Conservation (phyloP, 2,113 vertebrate genomes). For the Cynocephalus volans region DNA sequence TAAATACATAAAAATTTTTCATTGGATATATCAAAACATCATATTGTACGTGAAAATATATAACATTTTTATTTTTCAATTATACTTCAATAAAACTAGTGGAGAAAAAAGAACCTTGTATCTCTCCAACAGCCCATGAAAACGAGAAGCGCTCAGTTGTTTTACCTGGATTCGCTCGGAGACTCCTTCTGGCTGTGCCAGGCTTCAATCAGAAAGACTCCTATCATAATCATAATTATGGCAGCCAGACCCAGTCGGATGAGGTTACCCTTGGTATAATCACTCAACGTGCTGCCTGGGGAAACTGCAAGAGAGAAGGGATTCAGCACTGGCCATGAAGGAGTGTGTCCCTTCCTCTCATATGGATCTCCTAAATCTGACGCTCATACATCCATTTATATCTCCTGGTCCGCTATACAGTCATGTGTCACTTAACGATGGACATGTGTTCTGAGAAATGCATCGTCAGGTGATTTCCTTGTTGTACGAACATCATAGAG, state of each 20-base stretch:
- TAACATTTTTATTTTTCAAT: no score
- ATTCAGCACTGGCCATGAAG: background rate
- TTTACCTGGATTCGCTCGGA: background rate
- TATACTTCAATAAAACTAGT: no score
- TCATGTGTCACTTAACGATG: no score
- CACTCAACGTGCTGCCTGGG: fast-evolving
- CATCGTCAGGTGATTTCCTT: no score
- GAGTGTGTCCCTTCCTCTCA: background rate
- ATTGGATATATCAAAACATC: no score
- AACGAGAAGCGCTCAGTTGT: background rate
- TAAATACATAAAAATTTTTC: no score
- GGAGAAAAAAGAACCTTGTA: no score
- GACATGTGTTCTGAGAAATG: no score
- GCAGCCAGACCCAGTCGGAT: background rate
- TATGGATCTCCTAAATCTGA: fast-evolving
- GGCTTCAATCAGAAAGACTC: background rate
- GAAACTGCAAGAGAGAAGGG: background rate
- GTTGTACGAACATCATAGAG: no score
- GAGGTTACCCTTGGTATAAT: background rate
- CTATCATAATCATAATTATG: background rate
- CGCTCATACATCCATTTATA: fast-evolving
- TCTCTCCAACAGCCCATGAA: background rate
- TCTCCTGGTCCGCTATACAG: background rate
- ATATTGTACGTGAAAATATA: no score
- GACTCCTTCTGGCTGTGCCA: background rate